These are phyloP conservation scores for Zapus hudsonius DNA, from an alignment of 2,113 vertebrate genomes.

Conservation along the genomic window DNA sequence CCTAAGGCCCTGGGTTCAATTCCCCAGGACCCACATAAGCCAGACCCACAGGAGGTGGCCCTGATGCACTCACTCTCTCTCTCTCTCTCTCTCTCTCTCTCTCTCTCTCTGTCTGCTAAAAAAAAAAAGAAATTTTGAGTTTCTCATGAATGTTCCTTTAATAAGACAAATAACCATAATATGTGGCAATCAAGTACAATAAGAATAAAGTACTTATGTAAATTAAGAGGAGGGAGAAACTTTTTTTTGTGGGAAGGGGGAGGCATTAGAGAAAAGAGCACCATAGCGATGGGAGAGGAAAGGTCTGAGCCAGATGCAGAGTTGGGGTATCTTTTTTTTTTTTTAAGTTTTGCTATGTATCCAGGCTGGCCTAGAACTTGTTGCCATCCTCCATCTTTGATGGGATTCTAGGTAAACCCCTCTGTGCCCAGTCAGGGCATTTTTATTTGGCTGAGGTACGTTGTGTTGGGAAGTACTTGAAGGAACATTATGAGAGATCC, in stretches of 20 bases:
- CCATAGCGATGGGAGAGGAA: background rate
- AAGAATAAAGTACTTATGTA: background rate
- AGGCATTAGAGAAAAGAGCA: background rate
- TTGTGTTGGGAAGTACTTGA: background rate
- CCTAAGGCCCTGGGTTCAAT: too few species aligned
- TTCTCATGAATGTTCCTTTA: conserved; percentile 44
- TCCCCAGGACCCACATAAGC: too few species aligned
- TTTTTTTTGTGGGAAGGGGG: background rate
- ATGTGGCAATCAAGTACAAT: conserved; percentile 25
- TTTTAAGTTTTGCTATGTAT: background rate
- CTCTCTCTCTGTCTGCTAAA: too few species aligned
- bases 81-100: too few species aligned
- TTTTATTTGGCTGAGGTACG: conserved; percentile 40
- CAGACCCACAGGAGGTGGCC: too few species aligned
- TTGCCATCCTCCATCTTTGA: background rate
- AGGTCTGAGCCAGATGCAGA: background rate
- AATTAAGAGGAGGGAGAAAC: background rate
- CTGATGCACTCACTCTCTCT: too few species aligned
- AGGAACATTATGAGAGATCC: background rate
- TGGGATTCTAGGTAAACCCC: background rate
- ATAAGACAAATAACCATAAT: conserved; percentile 18
- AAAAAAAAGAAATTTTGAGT: conserved; percentile 25
- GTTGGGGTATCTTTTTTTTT: background rate
- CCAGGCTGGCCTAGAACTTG: background rate
- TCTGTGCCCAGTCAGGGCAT: background rate